Evolutionary conservation across 2,797 vertebrate genomes (phyloP).

Genomic region (Pseudochirops cupreus): DNA sequence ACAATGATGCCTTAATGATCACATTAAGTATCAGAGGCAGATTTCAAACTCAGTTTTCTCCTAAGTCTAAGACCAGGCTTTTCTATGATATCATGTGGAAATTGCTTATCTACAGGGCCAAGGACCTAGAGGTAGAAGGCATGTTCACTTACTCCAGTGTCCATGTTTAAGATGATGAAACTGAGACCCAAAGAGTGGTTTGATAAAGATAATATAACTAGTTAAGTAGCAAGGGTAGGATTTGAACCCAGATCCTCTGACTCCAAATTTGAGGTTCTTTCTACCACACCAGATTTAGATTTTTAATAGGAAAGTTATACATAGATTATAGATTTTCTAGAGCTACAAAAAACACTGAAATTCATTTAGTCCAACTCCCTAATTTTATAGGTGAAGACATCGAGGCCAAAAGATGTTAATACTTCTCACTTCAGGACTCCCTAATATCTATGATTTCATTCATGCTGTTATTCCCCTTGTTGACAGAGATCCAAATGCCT

Average conservation of each 20-base stretch:
- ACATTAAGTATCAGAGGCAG: neutral
- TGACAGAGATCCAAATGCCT: neutral
- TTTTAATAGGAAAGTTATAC: neutral
- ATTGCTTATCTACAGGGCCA: neutral
- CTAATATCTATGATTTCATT: neutral
- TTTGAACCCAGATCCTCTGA: neutral
- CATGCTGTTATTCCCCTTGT: neutral
- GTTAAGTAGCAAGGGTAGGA: neutral
- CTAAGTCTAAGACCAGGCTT: neutral
- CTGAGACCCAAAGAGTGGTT: neutral
- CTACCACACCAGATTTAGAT: neutral
- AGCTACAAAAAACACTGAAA: neutral
- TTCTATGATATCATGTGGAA: neutral
- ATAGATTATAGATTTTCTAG: neutral
- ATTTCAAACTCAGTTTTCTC: neutral
- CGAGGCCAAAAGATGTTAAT: neutral
- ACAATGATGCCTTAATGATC: neutral
- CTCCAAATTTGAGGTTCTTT: neutral
- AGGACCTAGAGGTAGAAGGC: neutral
- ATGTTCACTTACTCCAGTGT: neutral
- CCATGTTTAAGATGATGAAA: neutral
- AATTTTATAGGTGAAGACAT: too few relatives aligned
- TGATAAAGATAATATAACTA: neutral
- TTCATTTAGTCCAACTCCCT: neutral
- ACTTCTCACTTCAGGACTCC: neutral